These are phyloP conservation scores for Pitangus sulphuratus DNA, from an alignment of 2,797 vertebrate genomes.

Conservation along the genomic window DNA sequence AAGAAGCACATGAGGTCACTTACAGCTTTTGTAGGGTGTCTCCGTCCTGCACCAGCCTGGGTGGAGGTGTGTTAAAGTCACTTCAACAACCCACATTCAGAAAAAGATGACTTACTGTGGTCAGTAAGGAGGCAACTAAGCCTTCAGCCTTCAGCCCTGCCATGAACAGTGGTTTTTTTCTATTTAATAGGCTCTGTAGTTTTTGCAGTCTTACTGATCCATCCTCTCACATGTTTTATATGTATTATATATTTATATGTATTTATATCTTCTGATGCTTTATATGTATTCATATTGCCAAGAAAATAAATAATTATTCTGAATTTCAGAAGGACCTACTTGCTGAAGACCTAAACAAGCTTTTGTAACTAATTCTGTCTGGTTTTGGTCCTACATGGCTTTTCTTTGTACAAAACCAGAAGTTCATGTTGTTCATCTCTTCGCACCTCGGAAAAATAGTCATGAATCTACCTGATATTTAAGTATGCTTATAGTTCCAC, in stretches of 20 bases:
- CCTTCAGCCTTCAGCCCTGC: not conserved
- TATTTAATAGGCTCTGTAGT: not conserved
- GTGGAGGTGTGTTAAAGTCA: not conserved
- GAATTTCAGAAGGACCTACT: not conserved
- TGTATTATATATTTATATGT: not conserved
- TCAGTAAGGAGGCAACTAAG: not conserved
- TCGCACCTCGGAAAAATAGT: not conserved
- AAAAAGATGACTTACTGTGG: not conserved
- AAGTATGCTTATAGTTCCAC: not conserved
- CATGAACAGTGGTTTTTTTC: not conserved
- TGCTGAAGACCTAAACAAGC: not conserved
- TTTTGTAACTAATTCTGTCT: not conserved
- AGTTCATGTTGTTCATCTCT: not conserved
- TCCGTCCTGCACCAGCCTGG: not conserved
- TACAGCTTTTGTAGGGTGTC: not conserved
- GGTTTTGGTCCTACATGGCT: not conserved
- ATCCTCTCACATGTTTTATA: not conserved
- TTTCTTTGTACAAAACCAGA: not conserved
- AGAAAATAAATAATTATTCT: not conserved
- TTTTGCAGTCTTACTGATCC: not conserved
- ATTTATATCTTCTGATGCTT: not conserved
- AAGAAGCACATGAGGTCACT: not conserved
- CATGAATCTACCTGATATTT: not conserved
- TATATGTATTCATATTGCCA: not conserved
- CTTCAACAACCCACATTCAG: not conserved